Evolutionary conservation across 92 coral and sea anemone genomes (phyloP).

Genomic region (Muricea muricata): DNA sequence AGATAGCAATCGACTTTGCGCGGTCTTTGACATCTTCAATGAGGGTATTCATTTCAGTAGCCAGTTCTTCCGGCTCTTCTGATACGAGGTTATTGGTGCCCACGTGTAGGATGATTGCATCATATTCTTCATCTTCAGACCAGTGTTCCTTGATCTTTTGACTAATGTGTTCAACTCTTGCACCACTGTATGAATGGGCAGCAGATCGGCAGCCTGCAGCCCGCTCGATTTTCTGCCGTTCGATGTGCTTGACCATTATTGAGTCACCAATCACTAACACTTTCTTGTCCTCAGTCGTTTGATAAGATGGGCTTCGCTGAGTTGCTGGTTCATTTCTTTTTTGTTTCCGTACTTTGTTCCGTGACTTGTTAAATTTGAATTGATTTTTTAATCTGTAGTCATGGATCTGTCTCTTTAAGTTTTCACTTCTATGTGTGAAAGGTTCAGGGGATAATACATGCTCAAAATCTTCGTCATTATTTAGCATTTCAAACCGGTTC

Average conservation of each 20-base stretch:
- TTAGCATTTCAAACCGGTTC: constrained; percentile 7
- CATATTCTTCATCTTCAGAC: not conserved
- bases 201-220: not conserved
- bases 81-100: not conserved
- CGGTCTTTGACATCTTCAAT: not conserved
- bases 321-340: not conserved
- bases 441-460: not conserved
- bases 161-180: not conserved
- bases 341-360: not conserved
- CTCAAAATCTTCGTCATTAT: constrained; percentile 3
- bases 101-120: not conserved
- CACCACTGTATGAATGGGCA: constrained; percentile 11
- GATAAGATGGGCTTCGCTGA: too few relatives aligned
- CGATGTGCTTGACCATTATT: constrained; percentile 15
- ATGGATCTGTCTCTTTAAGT: not conserved
- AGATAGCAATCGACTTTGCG: not conserved
- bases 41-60: not conserved
- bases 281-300: too few relatives aligned
- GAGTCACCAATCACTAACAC: not conserved
- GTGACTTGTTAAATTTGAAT: not conserved
- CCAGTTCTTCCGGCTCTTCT: not conserved
- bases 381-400: constrained; percentile 6
- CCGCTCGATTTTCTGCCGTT: not conserved
- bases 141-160: not conserved
- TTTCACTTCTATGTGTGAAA: not conserved